A percentile compares a stretch with the other conserved stretches of the same genome.
Conservation (phyloP, 2,797 vertebrate species). For the Anas georgica region DNA sequence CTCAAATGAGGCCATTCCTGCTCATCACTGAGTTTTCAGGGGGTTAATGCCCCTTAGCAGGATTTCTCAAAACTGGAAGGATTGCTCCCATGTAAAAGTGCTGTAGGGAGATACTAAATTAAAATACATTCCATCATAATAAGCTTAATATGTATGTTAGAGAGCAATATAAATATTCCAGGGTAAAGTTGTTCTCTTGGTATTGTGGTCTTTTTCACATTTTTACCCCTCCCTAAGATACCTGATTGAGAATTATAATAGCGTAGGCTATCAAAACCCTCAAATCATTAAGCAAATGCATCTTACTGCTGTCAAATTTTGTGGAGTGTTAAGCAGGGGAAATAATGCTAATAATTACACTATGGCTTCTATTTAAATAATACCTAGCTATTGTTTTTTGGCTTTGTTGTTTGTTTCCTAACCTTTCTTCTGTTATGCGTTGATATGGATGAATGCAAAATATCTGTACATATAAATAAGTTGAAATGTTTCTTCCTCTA, state of each 20-base stretch:
- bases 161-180: background rate
- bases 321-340: background rate
- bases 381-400: background rate
- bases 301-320: background rate
- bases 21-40: background rate
- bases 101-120: background rate
- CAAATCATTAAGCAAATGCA: background rate
- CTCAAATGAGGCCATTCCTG: background rate
- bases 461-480: background rate
- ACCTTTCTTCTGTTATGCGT: background rate
- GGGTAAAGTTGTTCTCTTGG: background rate
- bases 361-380: background rate
- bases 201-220: background rate
- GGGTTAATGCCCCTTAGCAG: background rate
- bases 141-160: background rate
- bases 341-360: background rate
- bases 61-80: background rate
- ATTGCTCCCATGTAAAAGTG: accelerated
- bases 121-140: background rate
- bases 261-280: background rate
- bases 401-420: background rate
- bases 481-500: background rate
- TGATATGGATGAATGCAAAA: background rate
- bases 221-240: background rate
- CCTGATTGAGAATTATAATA: background rate